Base-by-base conservation (phyloP, 2,113 vertebrate species). In the Hippocampus mohnikei region DNA sequence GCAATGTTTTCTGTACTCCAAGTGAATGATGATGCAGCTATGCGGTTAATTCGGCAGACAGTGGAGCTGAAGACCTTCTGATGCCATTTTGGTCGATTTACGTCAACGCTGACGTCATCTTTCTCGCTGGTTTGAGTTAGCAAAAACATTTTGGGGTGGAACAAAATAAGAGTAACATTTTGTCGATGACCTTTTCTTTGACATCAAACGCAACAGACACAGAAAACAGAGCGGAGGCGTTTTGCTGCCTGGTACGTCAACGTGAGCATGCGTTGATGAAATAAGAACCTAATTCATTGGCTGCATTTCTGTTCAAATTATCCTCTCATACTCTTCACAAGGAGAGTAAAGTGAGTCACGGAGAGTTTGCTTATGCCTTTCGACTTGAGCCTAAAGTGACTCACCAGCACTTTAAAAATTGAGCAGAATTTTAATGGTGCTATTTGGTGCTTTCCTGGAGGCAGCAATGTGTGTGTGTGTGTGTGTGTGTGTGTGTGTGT, bases 111-210 rank as follows among this genome's bases (percentile, higher is more conserved):
- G 37, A 41, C 10, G 16, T 65, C 27, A 65, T 27, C 41, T 64
- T 42, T 44, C 18, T n/a, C 12, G 5, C 11, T 13, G 3, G 21
- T 25, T 44, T 25, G n/a, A 3, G n/a, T 23, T 25, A 25, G 1
- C 41, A 65, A 65, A 42, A 65, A 25, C 2, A 63, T 63, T 63
- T 33, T n/a, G 18, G 20, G 13, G 25, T 37, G 60, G 6, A 41
- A 41, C 8, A 62, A 58, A 58, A 58, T 12, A 58, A 12, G 56
- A 59, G 15, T 15, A 40, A 13, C 61, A 41, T 41, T 63, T 63
- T n/a, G 9, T 41, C 63, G 41, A 10, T 73, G 71, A 79, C 76
- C 50, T 72, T 84, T 84, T 37, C 71, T 71, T 75, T 77, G 68
- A 82, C 65, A 13, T 15, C 63, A 9, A 71, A 55, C 21, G 2